Evolutionary conservation across 37 sponge, comb jelly and placozoan species (phyloP).

Genomic region (Eunapius fragilis): DNA sequence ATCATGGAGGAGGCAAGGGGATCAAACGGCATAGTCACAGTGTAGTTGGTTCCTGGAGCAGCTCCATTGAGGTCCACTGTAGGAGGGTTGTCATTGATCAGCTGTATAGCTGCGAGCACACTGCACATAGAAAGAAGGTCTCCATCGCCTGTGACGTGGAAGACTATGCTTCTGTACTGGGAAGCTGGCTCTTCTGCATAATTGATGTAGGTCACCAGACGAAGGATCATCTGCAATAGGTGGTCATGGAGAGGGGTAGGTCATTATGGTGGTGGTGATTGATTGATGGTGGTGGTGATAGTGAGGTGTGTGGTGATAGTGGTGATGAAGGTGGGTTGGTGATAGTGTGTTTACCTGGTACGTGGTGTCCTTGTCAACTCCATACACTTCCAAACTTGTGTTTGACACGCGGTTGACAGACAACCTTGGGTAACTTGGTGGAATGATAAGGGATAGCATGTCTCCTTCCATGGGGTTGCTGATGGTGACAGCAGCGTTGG

Average conservation of each 20-base stretch:
- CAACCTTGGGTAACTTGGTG: not conserved
- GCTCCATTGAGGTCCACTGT: conserved; percentile 65
- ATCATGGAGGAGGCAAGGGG: not conserved
- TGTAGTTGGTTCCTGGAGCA: conserved; percentile 31
- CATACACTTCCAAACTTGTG: conserved; percentile 19
- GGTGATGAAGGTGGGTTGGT: not conserved
- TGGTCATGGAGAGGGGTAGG: conserved; percentile 3
- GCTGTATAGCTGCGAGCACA: conserved; percentile 22
- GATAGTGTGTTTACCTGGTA: conserved; percentile 23
- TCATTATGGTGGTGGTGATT: not conserved
- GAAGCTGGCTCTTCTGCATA: conserved; percentile 38
- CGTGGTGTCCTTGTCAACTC: conserved; percentile 11
- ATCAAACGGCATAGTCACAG: conserved; percentile 14
- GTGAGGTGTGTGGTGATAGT: not conserved
- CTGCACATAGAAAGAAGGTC: not conserved
- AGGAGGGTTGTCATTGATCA: conserved; percentile 58
- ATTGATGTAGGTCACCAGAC: conserved; percentile 37
- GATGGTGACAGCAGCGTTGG: conserved; percentile 17
- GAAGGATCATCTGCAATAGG: not conserved
- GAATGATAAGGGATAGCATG: not conserved
- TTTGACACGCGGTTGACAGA: not conserved
- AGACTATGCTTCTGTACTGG: conserved; percentile 11
- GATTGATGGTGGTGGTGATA: not conserved
- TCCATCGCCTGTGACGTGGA: conserved; percentile 20
- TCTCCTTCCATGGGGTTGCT: conserved; percentile 32